Percentiles rank a stretch among this genome's conserved stretches.
Evolutionary conservation across 1,140 invertebrate species (phyloP).

Genomic region (Cydia pomonella): DNA sequence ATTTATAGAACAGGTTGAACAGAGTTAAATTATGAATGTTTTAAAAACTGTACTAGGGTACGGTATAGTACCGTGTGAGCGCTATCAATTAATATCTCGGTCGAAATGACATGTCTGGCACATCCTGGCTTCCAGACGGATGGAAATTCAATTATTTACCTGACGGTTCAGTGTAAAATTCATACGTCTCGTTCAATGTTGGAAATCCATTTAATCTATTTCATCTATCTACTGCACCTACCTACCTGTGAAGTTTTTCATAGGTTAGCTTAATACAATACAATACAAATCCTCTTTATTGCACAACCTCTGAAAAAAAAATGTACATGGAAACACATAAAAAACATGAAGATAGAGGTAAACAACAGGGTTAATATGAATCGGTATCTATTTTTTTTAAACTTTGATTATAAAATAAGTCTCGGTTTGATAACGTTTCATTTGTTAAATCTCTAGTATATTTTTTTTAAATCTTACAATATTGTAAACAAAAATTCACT

Average conservation of each 20-base stretch:
- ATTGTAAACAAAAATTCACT: no score
- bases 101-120: conserved; percentile 12
- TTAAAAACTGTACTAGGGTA: neutral
- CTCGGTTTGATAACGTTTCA: no score
- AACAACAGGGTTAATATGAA: no score
- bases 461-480: no score
- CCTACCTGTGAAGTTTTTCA: neutral
- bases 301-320: no score
- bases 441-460: no score
- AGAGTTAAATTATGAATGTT: neutral
- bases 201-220: neutral
- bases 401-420: no score
- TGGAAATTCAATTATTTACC: conserved; percentile 15
- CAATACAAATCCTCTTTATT: no score
- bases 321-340: no score
- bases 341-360: no score
- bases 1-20: neutral
- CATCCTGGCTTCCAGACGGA: conserved; percentile 1
- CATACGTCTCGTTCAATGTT: neutral
- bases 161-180: neutral
- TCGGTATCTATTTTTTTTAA: no score
- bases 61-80: neutral
- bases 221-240: neutral
- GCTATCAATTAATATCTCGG: conserved; percentile 4
- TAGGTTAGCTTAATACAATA: no score